Evolutionary conservation across 2,888 invertebrate species (phyloP), one percentile per base, ranked within the genome.

Genomic region (Agapostemon virescens): DNA sequence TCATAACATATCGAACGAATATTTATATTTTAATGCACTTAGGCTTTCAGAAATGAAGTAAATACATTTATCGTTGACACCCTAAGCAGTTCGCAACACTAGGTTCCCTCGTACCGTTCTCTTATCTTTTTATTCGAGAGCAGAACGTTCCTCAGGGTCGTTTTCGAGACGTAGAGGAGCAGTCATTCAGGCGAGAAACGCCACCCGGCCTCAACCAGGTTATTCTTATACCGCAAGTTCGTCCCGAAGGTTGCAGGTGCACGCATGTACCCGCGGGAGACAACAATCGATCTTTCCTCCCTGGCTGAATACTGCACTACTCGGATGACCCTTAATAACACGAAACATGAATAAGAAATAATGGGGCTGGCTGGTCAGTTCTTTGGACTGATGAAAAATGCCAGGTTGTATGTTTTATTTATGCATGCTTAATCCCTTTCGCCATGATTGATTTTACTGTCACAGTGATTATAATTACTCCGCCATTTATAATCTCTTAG

Each of bases 271-370:
- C 69, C 69, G 75, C 69, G 26, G 20, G 63, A 69, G 81, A 67
- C 72, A 79, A 83, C 78, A 86, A 86, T 86, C 85, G 86, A 86
- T 83, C 38, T 63, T 42, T 64, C 55, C 63, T 69, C 63, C 13
- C 33, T 26, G 69, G 66, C 73, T 69, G 81, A 73, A 77, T 67
- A 70, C 64, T 64, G 64, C 74, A 64, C 68, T 71, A 74, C 68
- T 74, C 68, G 83, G 82, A 86, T 84, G 85, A 85, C 82, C 84
- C 84, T 83, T 83, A 80, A 84, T 84, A 83, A 85, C 75, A 84
- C 70, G 85, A 84, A 82, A 79, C 82, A 79, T 67, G 68, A 42
- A 30, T 63, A 63, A 61, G 55, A 64, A 58, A 49, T 55, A 17
- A n/a, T 13, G n/a, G 33, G 36, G 58, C 45, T 23, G 4, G 30